phyloP scores from a whole-genome alignment of 2,797 vertebrate genomes.

The Halcyon chelicuti region DNA sequence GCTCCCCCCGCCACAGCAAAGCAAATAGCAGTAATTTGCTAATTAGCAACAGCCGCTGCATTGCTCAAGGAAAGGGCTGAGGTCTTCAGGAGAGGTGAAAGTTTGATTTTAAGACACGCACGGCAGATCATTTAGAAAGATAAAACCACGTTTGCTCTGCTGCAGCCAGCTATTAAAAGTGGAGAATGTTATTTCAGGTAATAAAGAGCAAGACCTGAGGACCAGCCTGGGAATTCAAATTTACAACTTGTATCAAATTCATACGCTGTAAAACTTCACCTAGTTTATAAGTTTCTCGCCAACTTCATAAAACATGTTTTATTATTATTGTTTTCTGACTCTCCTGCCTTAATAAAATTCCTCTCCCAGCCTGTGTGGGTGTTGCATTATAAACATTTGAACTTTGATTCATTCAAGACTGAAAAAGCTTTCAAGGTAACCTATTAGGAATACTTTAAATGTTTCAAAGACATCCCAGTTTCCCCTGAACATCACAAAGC shows the following conservation, averaged over 20 bases:
- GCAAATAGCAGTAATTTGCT: background rate
- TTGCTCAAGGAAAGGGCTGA: background rate
- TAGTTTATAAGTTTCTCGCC: conserved; percentile 70
- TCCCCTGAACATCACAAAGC: background rate
- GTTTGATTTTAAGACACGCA: background rate
- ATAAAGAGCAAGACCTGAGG: conserved; percentile 51
- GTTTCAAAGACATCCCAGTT: background rate
- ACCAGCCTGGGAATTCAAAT: conserved; percentile 61
- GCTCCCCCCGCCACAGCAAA: background rate
- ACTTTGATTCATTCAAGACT: conserved; percentile 64
- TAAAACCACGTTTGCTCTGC: background rate
- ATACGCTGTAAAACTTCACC: conserved; percentile 66
- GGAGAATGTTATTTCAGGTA: conserved; percentile 59
- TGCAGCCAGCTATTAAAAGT: conserved; percentile 43
- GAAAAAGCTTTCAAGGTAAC: conserved; percentile 68
- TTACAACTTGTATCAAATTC: conserved; percentile 67
- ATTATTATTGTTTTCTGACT: conserved; percentile 77
- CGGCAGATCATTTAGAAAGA: conserved; percentile 21
- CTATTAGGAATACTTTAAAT: conserved; percentile 46
- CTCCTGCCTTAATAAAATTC: conserved; percentile 75
- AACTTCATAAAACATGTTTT: conserved; percentile 79
- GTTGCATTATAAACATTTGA: conserved; percentile 51
- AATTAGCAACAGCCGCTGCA: background rate
- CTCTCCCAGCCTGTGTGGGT: conserved; percentile 38
- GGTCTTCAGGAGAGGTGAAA: background rate